A percentile compares a stretch with the other conserved stretches of the same genome.
These are phyloP conservation scores for Merops nubicus DNA, from an alignment of 2,113 vertebrate species.

Conservation along the genomic window DNA sequence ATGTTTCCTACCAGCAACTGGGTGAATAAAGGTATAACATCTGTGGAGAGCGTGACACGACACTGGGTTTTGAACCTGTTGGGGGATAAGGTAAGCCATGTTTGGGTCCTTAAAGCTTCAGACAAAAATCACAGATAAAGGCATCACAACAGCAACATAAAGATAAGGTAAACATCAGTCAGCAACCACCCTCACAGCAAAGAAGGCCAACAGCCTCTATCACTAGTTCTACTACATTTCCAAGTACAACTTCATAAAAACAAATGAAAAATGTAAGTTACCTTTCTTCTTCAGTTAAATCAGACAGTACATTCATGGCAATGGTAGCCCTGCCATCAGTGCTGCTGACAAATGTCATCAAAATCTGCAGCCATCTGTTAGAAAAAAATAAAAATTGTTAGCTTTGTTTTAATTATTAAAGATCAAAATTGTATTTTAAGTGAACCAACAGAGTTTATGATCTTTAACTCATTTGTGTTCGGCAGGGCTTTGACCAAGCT, in stretches of 20 bases:
- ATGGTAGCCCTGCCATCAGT: slow-evolving; percentile 58
- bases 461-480: not conserved
- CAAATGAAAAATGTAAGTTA: slow-evolving; percentile 44
- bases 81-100: not conserved
- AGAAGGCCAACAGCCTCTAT: not conserved
- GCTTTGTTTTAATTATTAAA: not conserved
- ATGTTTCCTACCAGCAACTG: slow-evolving; percentile 80
- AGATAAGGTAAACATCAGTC: not conserved
- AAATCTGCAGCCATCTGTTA: slow-evolving; percentile 81
- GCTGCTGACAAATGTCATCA: slow-evolving; percentile 76
- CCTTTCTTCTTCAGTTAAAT: slow-evolving; percentile 81
- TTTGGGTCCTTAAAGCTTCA: not conserved
- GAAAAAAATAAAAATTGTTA: not conserved
- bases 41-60: slow-evolving; percentile 54
- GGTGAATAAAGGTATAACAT: slow-evolving; percentile 62
- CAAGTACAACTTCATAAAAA: not conserved
- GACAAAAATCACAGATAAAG: not conserved
- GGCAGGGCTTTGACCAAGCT: not conserved
- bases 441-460: not conserved
- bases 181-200: not conserved
- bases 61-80: slow-evolving; percentile 81
- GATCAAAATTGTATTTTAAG: not conserved
- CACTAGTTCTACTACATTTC: not conserved
- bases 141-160: not conserved
- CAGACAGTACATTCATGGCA: slow-evolving; percentile 78